phyloP scores from a whole-genome alignment of 2,797 vertebrate genomes.

The Hypotaenidia okinawae region DNA sequence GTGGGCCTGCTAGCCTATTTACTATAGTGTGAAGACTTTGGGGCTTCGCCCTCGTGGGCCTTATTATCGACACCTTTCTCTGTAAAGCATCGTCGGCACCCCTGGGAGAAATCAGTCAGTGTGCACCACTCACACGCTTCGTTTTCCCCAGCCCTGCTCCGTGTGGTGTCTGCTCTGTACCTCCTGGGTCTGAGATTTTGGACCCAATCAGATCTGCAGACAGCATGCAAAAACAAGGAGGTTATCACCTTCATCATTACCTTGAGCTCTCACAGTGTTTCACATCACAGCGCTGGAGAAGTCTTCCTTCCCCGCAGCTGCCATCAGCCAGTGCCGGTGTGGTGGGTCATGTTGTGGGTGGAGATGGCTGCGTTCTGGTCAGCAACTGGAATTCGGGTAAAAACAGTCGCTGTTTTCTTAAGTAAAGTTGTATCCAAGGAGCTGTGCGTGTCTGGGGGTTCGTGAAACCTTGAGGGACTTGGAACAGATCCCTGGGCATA shows the following conservation, averaged over 20 bases:
- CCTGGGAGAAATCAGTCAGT: neutral
- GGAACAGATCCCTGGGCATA: neutral
- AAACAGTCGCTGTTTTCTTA: neutral
- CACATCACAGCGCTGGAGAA: neutral
- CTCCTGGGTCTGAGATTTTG: neutral
- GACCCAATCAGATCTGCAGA: neutral
- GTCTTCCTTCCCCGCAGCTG: neutral
- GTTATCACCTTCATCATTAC: neutral
- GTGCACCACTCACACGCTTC: rapidly evolving
- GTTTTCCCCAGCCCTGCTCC: rapidly evolving
- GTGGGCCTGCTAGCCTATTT: neutral
- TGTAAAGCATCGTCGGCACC: rapidly evolving
- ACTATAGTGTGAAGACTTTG: neutral
- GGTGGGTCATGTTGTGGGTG: neutral
- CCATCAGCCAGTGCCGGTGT: neutral
- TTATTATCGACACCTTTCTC: neutral
- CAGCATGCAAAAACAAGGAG: neutral
- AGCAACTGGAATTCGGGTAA: neutral
- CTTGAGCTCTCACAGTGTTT: neutral
- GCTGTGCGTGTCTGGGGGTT: too few relatives aligned
- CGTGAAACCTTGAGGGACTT: rapidly evolving
- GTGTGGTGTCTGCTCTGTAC: rapidly evolving
- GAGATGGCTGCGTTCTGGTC: rapidly evolving
- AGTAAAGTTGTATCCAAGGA: neutral
- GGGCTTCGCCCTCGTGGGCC: neutral